A percentile compares a stretch with the other conserved stretches of the same genome.
Evolutionary conservation across 2,113 vertebrate genomes (phyloP).

Genomic region (Nesoenas mayeri): DNA sequence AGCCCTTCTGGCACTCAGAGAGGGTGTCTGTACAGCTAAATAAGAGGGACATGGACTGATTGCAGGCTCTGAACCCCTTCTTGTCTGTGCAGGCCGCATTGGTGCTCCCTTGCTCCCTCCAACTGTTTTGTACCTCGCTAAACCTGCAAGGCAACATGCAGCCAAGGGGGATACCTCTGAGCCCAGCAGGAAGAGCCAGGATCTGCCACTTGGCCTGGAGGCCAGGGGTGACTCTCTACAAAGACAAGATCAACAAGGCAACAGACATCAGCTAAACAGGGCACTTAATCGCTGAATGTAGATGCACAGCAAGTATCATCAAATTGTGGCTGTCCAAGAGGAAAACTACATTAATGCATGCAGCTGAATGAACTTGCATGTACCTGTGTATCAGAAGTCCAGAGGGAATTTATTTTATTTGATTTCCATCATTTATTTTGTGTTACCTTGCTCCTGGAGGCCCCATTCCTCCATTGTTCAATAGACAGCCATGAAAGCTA

Average conservation of each 20-base stretch:
- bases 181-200: neutral
- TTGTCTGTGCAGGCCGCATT: neutral
- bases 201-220: neutral
- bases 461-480: neutral
- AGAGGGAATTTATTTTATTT: neutral
- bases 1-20: neutral
- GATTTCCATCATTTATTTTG: neutral
- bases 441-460: neutral
- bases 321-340: neutral
- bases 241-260: neutral
- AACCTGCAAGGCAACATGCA: neutral
- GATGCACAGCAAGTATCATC: neutral
- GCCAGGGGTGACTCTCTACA: neutral
- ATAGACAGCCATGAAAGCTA: neutral
- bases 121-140: neutral
- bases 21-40: neutral
- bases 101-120: rapidly evolving
- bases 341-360: neutral
- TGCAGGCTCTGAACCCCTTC: neutral
- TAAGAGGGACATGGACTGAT: neutral
- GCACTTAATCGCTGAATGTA: neutral
- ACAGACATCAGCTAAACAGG: neutral
- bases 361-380: neutral
- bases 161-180: neutral
- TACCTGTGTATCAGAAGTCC: neutral